These are phyloP conservation scores for Calliphora vicina DNA, from an alignment of 1,140 invertebrate genomes.

Conservation along the genomic window DNA sequence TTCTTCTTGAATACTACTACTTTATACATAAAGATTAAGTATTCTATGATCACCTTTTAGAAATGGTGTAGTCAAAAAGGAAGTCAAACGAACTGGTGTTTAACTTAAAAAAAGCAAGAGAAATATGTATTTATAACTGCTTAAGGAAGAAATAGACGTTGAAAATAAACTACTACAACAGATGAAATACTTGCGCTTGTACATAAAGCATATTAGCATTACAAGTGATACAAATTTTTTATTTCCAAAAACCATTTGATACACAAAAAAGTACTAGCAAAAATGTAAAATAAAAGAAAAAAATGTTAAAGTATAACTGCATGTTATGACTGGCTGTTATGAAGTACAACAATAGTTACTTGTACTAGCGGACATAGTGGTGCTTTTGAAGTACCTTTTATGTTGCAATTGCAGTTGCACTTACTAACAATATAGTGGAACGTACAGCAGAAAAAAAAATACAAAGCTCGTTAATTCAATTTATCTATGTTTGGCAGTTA, in stretches of 20 bases:
- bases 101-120: conserved; percentile 12
- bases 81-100: not conserved
- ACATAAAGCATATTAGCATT: conserved; percentile 29
- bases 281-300: no score
- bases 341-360: not conserved
- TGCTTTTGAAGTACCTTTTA: conserved; percentile 15
- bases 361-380: not conserved
- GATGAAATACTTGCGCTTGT: not conserved
- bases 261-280: no score
- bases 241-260: not conserved
- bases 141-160: conserved; percentile 6
- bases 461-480: conserved; percentile 23
- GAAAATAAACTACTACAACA: not conserved
- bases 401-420: not conserved
- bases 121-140: conserved; percentile 10
- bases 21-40: no score
- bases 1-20: no score
- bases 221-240: conserved; percentile 30
- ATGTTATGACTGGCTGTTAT: conserved; percentile 19
- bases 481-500: conserved; percentile 35
- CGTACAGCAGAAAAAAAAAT: not conserved
- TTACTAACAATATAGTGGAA: not conserved
- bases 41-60: no score
- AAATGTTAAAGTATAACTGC: no score
- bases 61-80: conserved; percentile 2